A percentile compares a stretch with the other conserved stretches of the same genome.
Evolutionary conservation across 2,888 invertebrate genomes (phyloP).

Genomic region (Zaprionus bogoriensis): DNA sequence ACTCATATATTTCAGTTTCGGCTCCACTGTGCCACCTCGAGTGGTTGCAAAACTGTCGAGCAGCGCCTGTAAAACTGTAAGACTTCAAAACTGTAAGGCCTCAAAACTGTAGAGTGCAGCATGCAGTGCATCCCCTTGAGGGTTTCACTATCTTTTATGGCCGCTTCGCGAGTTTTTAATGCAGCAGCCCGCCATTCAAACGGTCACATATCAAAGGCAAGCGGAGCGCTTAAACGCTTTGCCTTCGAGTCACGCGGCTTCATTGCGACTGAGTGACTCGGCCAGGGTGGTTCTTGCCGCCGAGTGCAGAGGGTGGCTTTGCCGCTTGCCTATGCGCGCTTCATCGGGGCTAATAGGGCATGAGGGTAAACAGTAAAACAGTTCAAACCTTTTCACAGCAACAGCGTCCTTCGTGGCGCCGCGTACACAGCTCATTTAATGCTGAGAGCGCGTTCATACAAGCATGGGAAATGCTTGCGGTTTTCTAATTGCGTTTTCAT

Average conservation of each 20-base stretch:
- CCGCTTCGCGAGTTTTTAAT: constrained; percentile 13
- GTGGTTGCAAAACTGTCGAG: constrained; percentile 1
- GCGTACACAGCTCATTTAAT: not conserved
- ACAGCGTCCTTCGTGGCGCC: no score
- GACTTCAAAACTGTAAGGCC: constrained; percentile 2
- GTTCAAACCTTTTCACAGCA: constrained; percentile 20
- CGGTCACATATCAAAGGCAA: constrained; percentile 46
- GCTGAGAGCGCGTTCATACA: no score
- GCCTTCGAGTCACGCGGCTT: constrained; percentile 26
- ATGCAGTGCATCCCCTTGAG: constrained; percentile 40
- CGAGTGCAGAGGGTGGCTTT: not conserved
- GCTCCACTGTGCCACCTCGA: not conserved
- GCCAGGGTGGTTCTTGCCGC: not conserved
- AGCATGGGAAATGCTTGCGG: no score
- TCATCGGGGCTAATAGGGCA: not conserved
- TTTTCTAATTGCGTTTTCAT: no score
- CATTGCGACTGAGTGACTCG: constrained; percentile 22
- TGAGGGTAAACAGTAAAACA: constrained; percentile 9
- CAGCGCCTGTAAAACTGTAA: constrained; percentile 1
- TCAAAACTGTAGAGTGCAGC: constrained; percentile 18
- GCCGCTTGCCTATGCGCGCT: not conserved
- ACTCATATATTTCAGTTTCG: not conserved
- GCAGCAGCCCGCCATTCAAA: constrained; percentile 30
- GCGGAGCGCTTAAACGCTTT: constrained; percentile 36
- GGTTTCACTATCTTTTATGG: constrained; percentile 14